Evolutionary conservation across 2,797 vertebrate species (phyloP).

Genomic region (Coccyzus lansbergi): DNA sequence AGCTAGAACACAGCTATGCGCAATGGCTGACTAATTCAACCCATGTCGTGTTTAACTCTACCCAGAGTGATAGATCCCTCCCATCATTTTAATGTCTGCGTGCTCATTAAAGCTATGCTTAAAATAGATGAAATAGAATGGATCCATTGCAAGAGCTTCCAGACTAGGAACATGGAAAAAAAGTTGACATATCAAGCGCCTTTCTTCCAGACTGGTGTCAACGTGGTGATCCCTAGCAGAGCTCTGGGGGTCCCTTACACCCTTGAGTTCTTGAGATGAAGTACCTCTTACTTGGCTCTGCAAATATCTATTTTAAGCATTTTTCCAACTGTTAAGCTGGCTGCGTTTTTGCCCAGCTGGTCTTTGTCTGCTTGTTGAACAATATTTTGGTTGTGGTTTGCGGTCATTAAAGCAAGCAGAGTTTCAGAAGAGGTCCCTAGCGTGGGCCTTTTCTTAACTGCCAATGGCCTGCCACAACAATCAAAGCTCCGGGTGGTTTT

Average conservation of each 20-base stretch:
- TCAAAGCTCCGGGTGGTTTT: conserved; percentile 60
- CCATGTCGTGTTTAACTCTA: conserved; percentile 25
- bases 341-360: conserved; percentile 54
- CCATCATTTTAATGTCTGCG: conserved; percentile 14
- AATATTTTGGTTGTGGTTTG: conserved; percentile 55
- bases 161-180: background rate
- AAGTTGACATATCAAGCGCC: conserved; percentile 14
- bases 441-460: conserved; percentile 41
- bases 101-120: conserved; percentile 28
- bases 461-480: conserved; percentile 56
- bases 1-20: conserved; percentile 31
- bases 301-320: conserved; percentile 68
- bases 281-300: conserved; percentile 68
- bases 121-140: conserved; percentile 42
- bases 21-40: conserved; percentile 57
- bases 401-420: conserved; percentile 57
- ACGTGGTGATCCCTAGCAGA: conserved; percentile 25
- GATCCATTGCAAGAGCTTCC: conserved; percentile 66
- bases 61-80: conserved; percentile 36
- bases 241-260: conserved; percentile 22
- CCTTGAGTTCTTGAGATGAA: conserved; percentile 64
- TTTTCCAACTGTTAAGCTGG: conserved; percentile 70
- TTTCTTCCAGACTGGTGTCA: conserved; percentile 46
- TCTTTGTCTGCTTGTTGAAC: conserved; percentile 66
- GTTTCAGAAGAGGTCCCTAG: conserved; percentile 61